These are phyloP conservation scores for Toxotes chatareus DNA, from an alignment of 2,113 vertebrate genomes.

Conservation along the genomic window DNA sequence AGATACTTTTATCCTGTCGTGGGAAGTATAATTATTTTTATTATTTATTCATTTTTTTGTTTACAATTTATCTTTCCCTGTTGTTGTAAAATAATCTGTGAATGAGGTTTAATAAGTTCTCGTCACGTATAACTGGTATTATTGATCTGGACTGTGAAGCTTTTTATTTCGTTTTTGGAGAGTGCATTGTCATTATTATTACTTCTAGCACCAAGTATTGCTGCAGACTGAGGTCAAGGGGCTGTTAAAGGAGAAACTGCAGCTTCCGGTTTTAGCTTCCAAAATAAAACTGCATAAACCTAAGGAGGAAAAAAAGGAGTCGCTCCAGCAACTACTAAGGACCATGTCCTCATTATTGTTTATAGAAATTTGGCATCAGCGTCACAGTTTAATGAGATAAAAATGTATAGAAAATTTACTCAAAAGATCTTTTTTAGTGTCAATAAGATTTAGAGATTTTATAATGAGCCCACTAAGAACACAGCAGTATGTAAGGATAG, in stretches of 20 bases:
- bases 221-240: conserved; percentile 5
- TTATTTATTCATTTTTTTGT: too few species aligned
- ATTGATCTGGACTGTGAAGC: background rate
- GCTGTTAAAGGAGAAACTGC: background rate
- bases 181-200: conserved; percentile 61
- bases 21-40: background rate
- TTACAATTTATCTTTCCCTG: too few species aligned
- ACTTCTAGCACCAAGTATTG: background rate
- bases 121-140: background rate
- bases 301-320: background rate
- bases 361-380: background rate
- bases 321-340: too few species aligned
- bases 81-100: too few species aligned
- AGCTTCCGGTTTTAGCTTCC: conserved; percentile 38
- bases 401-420: too few species aligned
- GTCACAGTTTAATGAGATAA: background rate
- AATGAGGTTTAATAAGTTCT: background rate
- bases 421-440: too few species aligned
- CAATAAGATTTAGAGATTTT: too few species aligned
- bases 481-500: too few species aligned
- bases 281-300: conserved; percentile 45
- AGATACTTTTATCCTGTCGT: background rate
- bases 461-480: too few species aligned
- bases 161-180: conserved; percentile 14
- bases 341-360: too few species aligned